Evolutionary conservation across 2,888 invertebrate genomes (phyloP), one percentile per base, ranked within the genome.

Genomic region (Parthenolecanium corni): DNA sequence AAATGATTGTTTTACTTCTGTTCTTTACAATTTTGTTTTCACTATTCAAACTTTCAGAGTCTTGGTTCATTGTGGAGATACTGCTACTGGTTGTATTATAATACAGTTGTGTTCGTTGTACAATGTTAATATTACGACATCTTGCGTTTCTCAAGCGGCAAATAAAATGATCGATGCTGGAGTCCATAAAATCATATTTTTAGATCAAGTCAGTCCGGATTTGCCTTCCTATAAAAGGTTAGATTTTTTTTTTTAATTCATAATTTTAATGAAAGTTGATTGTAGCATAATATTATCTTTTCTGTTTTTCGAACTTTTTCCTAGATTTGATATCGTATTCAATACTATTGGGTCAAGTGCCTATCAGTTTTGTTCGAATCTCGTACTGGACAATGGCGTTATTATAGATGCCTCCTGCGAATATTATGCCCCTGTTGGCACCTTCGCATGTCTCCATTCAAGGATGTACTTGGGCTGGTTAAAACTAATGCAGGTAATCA

Each of bases 81-180:
- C 79, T 21, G 78, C 81, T 11, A 77, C 79, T 5, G 82, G 81
- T 42, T 79, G 80, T 70, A 75, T 82, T 52, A 72, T 81, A 49
- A 76, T 78, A 49, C 82, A 82, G 72, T 70, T 82, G 52, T 72
- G 79, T 24, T 77, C 77, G 67, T 70, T 76, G 49, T 81, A 80
- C 79, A 78, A 79, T 21, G 79, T 79, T 46, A 72, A 76, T 65
- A 76, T 82, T 14, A 77, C 78, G 1, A 75, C 79, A 1, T 77
- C 79, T 12, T 79, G 79, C 67, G 75, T 73, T 68, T 70, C 74
- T 57, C 72, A 78, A 65, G 78, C 79, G 6, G 71, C 76, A n/a
- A 77, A 78, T 6, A 76, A 80, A n/a, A 77, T 77, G 25, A 75
- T 74, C 71, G 80, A 80, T 16, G 72, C 78, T 24, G 81, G 80